These are phyloP conservation scores for Conus ventricosus DNA, from an alignment of 1,140 invertebrate species.

Conservation along the genomic window DNA sequence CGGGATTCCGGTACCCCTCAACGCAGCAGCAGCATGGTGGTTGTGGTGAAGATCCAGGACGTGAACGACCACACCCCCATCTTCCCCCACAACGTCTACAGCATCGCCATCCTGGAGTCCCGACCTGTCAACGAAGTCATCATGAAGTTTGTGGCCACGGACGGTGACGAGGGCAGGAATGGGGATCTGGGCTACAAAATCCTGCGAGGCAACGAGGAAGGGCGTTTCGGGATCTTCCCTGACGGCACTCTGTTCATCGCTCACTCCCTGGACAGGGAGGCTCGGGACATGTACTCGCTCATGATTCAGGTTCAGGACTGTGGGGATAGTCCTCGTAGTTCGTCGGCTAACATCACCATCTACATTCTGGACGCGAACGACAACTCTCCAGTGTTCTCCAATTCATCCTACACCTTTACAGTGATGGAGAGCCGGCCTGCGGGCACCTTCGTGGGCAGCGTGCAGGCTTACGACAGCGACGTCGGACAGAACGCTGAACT, in stretches of 20 bases:
- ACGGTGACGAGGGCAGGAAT: slow-evolving; percentile 92
- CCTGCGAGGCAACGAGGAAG: slow-evolving; percentile 86
- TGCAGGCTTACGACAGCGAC: slow-evolving; percentile 92
- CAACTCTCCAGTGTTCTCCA: slow-evolving; percentile 90
- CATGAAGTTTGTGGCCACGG: slow-evolving; percentile 81
- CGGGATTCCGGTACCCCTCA: slow-evolving; percentile 86
- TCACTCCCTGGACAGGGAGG: slow-evolving; percentile 90
- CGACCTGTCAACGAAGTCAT: slow-evolving; percentile 75
- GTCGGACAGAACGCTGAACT: slow-evolving; percentile 93
- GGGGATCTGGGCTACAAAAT: slow-evolving; percentile 92
- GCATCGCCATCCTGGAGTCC: slow-evolving; percentile 85
- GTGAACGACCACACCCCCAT: slow-evolving; percentile 89
- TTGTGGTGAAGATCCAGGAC: slow-evolving; percentile 83
- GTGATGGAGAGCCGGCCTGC: slow-evolving; percentile 89
- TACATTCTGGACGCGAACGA: slow-evolving; percentile 93
- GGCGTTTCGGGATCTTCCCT: slow-evolving; percentile 83
- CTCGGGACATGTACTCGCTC: slow-evolving; percentile 84
- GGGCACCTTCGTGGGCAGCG: slow-evolving; percentile 89
- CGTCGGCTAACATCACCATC: slow-evolving; percentile 85
- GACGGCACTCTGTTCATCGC: slow-evolving; percentile 80
- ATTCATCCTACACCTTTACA: slow-evolving; percentile 84
- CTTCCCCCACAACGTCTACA: slow-evolving; percentile 87
- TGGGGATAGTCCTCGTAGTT: slow-evolving; percentile 87
- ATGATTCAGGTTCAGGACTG: slow-evolving; percentile 83
- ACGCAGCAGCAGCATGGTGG: slow-evolving; percentile 83